Base-by-base conservation (phyloP, 2,113 vertebrate genomes). In the Lota lota region DNA sequence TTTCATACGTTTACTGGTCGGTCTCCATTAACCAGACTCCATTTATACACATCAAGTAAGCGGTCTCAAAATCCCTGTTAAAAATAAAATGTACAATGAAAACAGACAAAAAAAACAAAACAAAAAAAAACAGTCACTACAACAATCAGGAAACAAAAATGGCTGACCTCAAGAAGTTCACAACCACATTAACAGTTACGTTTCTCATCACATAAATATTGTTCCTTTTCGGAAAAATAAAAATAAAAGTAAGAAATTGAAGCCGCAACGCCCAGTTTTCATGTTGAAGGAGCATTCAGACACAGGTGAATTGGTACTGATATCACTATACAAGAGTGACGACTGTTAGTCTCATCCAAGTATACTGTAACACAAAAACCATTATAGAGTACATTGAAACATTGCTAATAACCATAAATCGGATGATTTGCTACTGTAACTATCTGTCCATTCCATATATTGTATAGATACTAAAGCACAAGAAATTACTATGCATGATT, bases 391-490 rank as follows among this genome's bases (percentile, higher is more conserved):
- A 93, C 92, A 93, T 80, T 88, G 89, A 91, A 90, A 90, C 84
- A 89, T 90, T 89, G 87, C 84, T 90, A 91, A 87, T 91, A 89
- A 88, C 89, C 85, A 79, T 87, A 90, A 92, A 90, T 90, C 87
- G 86, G 88, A 70, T 91, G 91, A 81, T 89, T 92, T 92, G 92
- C 90, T 92, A 93, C 89, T 91, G 92, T 90, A 90, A 91, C 92
- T 93, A 93, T 90, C 81, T 91, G 89, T 89, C 90, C 92, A 92
- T 93, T 92, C 91, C 90, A 88, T 92, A 93, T 92, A 93, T 87
- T 90, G 89, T 92, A 90, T 91, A 93, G 88, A 91, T 92, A 91
- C 87, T 90, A 88, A 91, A 89, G 85, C 88, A 92, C 90, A 91
- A 88, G 89, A 89, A 87, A 81, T 80, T 83, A 82, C 84, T 90